Conservation (phyloP, 2,113 vertebrate genomes). For the Numenius arquata region DNA sequence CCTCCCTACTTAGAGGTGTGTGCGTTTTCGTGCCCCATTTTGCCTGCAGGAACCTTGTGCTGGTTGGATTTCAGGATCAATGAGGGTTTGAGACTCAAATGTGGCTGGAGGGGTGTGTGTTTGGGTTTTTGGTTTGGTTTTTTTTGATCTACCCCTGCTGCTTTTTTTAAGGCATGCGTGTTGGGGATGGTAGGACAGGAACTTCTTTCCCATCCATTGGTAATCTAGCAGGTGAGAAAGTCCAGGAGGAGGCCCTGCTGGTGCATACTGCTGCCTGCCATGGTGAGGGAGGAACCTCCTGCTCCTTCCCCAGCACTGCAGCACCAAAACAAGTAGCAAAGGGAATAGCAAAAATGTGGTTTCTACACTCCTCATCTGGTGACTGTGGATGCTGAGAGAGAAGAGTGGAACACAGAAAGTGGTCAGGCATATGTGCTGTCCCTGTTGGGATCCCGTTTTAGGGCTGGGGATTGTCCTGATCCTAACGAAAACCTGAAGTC, state of each 20-base stretch:
- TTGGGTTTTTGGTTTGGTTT: background rate
- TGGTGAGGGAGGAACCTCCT: background rate
- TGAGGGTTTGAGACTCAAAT: background rate
- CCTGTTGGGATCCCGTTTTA: background rate
- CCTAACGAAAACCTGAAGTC: background rate
- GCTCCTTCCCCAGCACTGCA: accelerated
- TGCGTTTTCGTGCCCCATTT: background rate
- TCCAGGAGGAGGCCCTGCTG: background rate
- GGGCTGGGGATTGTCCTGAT: background rate
- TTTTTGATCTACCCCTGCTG: background rate
- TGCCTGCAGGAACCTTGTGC: background rate
- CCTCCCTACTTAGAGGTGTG: background rate
- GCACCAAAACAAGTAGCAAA: background rate
- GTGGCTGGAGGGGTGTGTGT: background rate
- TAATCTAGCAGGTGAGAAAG: background rate
- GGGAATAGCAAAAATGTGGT: background rate
- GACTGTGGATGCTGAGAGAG: background rate
- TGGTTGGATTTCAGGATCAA: background rate
- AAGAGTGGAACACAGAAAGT: background rate
- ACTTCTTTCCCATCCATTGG: background rate
- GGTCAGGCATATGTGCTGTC: background rate
- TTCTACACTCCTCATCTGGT: background rate
- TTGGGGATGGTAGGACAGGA: background rate
- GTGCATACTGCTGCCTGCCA: background rate
- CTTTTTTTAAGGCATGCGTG: background rate